These are phyloP conservation scores for Electrophaes corylata DNA, from an alignment of 2,888 invertebrate species.

Conservation along the genomic window DNA sequence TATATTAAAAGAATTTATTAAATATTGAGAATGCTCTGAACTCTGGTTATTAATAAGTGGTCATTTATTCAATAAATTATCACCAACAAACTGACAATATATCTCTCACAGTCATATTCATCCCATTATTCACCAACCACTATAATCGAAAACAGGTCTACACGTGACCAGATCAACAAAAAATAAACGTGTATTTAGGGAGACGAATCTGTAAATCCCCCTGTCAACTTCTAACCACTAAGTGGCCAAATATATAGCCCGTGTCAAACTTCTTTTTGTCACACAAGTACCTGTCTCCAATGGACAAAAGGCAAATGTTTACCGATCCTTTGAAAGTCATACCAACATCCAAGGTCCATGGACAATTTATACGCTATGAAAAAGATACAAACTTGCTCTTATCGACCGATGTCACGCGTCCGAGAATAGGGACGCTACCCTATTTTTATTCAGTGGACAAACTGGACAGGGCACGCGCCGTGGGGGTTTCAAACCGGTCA, in stretches of 20 bases:
- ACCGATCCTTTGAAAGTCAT: slow-evolving; percentile 54
- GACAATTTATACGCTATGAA: slow-evolving; percentile 66
- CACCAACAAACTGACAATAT: slow-evolving; percentile 46
- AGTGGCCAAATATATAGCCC: slow-evolving; percentile 73
- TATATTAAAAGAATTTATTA: background rate
- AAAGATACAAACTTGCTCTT: slow-evolving; percentile 45
- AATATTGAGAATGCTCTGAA: no score
- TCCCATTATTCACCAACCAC: slow-evolving; percentile 60
- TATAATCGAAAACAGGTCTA: slow-evolving; percentile 63
- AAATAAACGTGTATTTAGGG: slow-evolving; percentile 64
- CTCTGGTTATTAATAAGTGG: background rate
- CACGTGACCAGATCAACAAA: slow-evolving; percentile 68
- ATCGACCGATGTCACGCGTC: slow-evolving; percentile 50
- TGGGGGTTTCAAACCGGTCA: slow-evolving; percentile 66
- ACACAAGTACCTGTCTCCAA: slow-evolving; percentile 66
- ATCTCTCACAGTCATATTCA: slow-evolving; percentile 55
- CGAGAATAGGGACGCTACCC: slow-evolving; percentile 40
- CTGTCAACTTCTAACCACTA: slow-evolving; percentile 68
- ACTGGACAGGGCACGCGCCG: slow-evolving; percentile 65
- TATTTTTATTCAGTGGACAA: slow-evolving; percentile 44
- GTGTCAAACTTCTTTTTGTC: slow-evolving; percentile 72
- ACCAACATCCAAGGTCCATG: slow-evolving; percentile 79
- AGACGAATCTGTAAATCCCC: slow-evolving; percentile 71
- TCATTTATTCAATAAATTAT: slow-evolving; percentile 38
- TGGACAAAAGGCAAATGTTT: slow-evolving; percentile 68